Evolutionary conservation across 1,140 invertebrate species (phyloP).

Genomic region (Anastatus disparis): DNA sequence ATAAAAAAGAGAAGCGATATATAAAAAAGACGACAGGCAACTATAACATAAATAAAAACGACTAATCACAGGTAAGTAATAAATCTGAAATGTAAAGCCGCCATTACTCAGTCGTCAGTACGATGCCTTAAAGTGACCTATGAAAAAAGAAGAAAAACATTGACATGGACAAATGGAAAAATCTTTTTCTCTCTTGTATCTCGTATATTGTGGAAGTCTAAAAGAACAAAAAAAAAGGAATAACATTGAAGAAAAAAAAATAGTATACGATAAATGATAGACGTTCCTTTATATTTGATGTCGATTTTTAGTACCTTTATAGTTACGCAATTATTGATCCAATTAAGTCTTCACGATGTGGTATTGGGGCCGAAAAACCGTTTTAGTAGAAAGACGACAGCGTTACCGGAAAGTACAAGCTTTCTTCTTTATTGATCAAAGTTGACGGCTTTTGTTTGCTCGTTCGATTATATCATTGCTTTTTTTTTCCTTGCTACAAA

Average conservation of each 20-base stretch:
- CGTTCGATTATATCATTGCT: neutral
- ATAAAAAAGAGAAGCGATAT: too few species aligned
- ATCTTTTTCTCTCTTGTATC: neutral
- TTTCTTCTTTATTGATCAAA: conserved; percentile 3
- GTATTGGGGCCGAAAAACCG: neutral
- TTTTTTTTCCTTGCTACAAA: neutral
- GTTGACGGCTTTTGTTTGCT: neutral
- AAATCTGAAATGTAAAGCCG: conserved; percentile 16
- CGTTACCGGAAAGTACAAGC: neutral
- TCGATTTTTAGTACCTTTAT: neutral
- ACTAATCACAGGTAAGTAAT: conserved; percentile 5
- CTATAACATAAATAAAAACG: neutral
- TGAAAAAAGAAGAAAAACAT: neutral
- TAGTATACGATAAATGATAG: neutral
- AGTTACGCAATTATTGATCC: neutral
- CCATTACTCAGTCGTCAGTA: neutral
- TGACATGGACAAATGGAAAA: conserved; percentile 7
- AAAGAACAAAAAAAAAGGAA: too few species aligned
- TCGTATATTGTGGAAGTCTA: too few species aligned
- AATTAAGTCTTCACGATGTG: neutral
- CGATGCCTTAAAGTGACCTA: neutral
- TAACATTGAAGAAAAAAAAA: too few species aligned
- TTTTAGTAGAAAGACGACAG: neutral
- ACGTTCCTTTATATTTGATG: neutral
- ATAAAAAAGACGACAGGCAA: too few species aligned